Evolutionary conservation across 2,797 vertebrate genomes (phyloP), one percentile per base, ranked within the genome.

Genomic region (Florisuga fusca): DNA sequence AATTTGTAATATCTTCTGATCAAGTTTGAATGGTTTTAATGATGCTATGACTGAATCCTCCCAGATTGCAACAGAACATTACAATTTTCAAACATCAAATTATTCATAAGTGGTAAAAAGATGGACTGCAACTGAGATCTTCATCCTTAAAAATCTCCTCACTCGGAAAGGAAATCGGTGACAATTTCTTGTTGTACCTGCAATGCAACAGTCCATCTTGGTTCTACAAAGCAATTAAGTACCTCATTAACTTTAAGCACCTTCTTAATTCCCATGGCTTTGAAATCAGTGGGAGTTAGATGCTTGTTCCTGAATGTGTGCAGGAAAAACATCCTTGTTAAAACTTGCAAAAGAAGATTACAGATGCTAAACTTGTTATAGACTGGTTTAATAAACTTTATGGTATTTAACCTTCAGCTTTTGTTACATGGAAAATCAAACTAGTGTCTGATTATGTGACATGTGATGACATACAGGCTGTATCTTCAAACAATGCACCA

Each of bases 171-270:
- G 43, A 81, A 90, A 89, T 59, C 69, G 7, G 66, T 72, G 45
- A 69, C 58, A 81, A 66, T 86, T 91, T 86, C 73, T 88, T 15
- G n/a, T 27, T 50, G 31, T 81, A 91, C 73, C 73, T 86, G 48
- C 38, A 78, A 79, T 63, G 36, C 76, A 93, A 93, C 33, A 69
- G 92, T 94, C 92, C 82, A 86, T 78, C 92, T 90, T 92, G 80
- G 87, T 74, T 88, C 79, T 95, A 86, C 59, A 94, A 93, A 95
- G 87, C 91, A 96, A 95, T 96, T 96, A 96, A 93, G 84, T 78
- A 94, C 79, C 66, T 96, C 92, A 87, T 97, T 97, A 96, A 87
- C 91, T 95, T 94, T 86, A 95, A 93, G 89, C 90, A 95, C 91
- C 87, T 91, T 87, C 82, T 86, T 85, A 92, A 94, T 93, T 96